phyloP scores from a whole-genome alignment of 2,113 vertebrate genomes.

The Phalacrocorax brasilianus region DNA sequence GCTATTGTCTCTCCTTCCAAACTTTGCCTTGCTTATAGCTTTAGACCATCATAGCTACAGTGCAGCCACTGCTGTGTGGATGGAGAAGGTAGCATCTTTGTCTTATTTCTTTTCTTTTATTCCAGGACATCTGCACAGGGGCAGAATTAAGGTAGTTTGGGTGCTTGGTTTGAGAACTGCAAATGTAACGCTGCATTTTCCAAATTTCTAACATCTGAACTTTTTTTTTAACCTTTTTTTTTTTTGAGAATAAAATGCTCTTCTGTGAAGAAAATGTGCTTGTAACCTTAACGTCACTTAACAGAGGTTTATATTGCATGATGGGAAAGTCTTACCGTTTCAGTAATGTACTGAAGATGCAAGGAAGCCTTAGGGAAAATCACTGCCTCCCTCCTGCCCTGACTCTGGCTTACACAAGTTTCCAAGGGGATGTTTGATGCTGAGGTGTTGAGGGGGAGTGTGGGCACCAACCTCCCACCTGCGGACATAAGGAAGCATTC shows the following conservation, averaged over 20 bases:
- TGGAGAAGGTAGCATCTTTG: constrained; percentile 6
- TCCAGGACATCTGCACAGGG: constrained; percentile 40
- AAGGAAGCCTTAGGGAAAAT: background rate
- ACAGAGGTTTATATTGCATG: constrained; percentile 49
- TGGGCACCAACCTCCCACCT: background rate
- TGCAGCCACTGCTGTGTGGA: background rate
- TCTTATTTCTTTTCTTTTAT: constrained; percentile 43
- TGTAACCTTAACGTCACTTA: constrained; percentile 46
- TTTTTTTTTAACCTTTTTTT: constrained; percentile 14
- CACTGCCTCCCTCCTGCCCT: background rate
- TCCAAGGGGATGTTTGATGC: background rate
- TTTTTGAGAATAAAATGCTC: constrained; percentile 16
- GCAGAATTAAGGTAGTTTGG: constrained; percentile 67
- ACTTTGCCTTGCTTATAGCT: background rate
- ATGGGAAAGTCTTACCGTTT: background rate
- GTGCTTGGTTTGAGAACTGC: constrained; percentile 56
- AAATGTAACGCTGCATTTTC: background rate
- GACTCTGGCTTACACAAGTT: background rate
- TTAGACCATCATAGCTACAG: background rate
- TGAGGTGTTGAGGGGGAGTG: background rate
- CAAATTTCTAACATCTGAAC: constrained; percentile 14
- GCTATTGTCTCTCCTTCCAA: background rate
- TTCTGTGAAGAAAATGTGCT: background rate
- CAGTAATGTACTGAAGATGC: background rate
- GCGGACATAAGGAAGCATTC: background rate